These are phyloP conservation scores for Drosophila novamexicana DNA, from an alignment of 1,140 invertebrate species.

Conservation along the genomic window DNA sequence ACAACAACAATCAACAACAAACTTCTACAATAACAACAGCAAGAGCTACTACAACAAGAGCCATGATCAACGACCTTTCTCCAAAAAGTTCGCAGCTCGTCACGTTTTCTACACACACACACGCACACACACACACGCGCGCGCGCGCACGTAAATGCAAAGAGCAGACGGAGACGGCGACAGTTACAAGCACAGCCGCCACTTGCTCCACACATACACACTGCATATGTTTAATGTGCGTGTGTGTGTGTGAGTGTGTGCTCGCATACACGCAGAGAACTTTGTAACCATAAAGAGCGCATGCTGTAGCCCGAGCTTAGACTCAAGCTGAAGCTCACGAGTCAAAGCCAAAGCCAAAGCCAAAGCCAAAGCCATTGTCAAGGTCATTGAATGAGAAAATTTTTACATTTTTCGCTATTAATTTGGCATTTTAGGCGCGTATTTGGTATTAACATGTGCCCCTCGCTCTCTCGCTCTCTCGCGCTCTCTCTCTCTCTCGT, in stretches of 20 bases:
- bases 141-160: slow-evolving; percentile 12
- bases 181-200: slow-evolving; percentile 28
- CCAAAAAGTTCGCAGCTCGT: slow-evolving; percentile 76
- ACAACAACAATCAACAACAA: slow-evolving; percentile 26
- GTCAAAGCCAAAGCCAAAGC: slow-evolving; percentile 27
- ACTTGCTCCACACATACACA: slow-evolving; percentile 17
- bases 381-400: slow-evolving; percentile 78
- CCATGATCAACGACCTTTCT: slow-evolving; percentile 79
- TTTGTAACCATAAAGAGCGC: slow-evolving; percentile 46
- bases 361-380: slow-evolving; percentile 72
- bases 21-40: slow-evolving; percentile 29
- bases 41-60: slow-evolving; percentile 39
- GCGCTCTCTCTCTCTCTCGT: too few relatives aligned
- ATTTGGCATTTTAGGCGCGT: slow-evolving; percentile 59
- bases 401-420: slow-evolving; percentile 71
- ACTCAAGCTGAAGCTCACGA: slow-evolving; percentile 4
- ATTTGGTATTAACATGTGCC: slow-evolving; percentile 50
- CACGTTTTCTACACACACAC: slow-evolving; percentile 72
- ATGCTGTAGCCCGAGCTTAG: slow-evolving; percentile 1
- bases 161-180: slow-evolving; percentile 1
- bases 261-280: slow-evolving; percentile 33
- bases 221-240: neutral
- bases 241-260: slow-evolving; percentile 1
- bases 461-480: neutral
- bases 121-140: slow-evolving; percentile 13